These are phyloP conservation scores for Pherbina coryleti DNA, from an alignment of 2,888 invertebrate species.

Conservation along the genomic window DNA sequence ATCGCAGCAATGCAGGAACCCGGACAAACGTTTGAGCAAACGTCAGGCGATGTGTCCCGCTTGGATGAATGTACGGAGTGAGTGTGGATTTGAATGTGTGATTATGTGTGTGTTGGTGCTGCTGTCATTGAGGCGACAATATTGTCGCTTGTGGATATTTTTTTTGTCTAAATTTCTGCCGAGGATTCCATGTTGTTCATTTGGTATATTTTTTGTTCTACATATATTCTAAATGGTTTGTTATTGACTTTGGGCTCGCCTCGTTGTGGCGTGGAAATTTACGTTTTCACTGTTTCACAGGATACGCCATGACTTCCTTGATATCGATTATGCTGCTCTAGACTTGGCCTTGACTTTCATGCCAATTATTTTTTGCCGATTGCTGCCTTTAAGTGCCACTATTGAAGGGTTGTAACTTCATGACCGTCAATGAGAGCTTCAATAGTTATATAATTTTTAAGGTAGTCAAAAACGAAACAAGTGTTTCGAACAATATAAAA, in stretches of 20 bases:
- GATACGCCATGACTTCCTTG: not conserved
- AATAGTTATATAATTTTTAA: no score
- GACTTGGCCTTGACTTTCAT: not conserved
- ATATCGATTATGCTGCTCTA: not conserved
- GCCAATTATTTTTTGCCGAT: not conserved
- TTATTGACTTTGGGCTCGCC: not conserved
- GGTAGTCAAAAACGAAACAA: no score
- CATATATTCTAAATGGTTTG: no score
- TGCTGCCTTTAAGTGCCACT: not conserved
- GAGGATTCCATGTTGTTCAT: no score
- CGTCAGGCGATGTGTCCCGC: no score
- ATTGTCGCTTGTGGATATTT: not conserved
- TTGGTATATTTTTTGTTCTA: no score
- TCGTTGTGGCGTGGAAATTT: constrained; percentile 33
- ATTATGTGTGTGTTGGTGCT: not conserved
- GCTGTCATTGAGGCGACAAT: not conserved
- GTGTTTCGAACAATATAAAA: no score
- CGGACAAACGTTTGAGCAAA: no score
- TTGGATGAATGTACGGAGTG: no score
- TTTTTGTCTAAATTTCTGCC: no score
- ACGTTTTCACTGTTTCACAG: constrained; percentile 22
- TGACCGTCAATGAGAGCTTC: no score
- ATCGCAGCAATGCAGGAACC: constrained; percentile 39
- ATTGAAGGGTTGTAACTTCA: not conserved
- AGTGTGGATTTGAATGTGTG: no score